A percentile compares a stretch with the other conserved stretches of the same genome.
Evolutionary conservation across 2,113 vertebrate species (phyloP).

Genomic region (Salminus brasiliensis): DNA sequence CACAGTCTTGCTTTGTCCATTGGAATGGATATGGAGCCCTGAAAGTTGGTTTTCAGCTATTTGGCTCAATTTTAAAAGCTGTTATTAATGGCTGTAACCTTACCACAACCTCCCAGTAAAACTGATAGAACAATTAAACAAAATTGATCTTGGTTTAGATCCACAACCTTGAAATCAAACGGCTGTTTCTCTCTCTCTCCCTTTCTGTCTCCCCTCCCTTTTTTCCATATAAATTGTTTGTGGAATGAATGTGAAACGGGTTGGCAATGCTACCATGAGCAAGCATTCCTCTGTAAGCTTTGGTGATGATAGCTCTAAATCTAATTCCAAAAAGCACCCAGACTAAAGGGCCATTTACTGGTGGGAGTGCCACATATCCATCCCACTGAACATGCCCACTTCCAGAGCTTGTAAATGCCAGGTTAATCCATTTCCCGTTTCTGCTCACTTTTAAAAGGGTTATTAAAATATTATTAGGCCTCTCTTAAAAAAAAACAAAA

Average conservation of each 20-base stretch:
- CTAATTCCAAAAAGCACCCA: constrained; percentile 10
- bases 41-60: constrained; percentile 34
- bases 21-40: constrained; percentile 3
- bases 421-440: constrained; percentile 56
- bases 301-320: constrained; percentile 37
- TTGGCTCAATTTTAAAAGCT: constrained; percentile 29
- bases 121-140: constrained; percentile 38
- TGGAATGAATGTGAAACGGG: constrained; percentile 27
- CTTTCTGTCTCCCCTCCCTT: not conserved
- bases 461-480: constrained; percentile 59
- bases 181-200: not conserved
- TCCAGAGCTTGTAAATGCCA: constrained; percentile 53
- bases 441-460: constrained; percentile 49
- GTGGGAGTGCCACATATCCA: constrained; percentile 26
- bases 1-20: constrained; percentile 34
- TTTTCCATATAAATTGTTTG: constrained; percentile 33
- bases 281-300: constrained; percentile 12
- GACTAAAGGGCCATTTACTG: constrained; percentile 40
- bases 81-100: constrained; percentile 29
- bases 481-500: constrained; percentile 49
- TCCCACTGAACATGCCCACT: constrained; percentile 28
- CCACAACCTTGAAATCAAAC: constrained; percentile 26
- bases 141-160: constrained; percentile 44
- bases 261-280: constrained; percentile 20
- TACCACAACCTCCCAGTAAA: constrained; percentile 22